Evolutionary conservation across 2,797 vertebrate genomes (phyloP).

Genomic region (Adrianichthys oophorus): DNA sequence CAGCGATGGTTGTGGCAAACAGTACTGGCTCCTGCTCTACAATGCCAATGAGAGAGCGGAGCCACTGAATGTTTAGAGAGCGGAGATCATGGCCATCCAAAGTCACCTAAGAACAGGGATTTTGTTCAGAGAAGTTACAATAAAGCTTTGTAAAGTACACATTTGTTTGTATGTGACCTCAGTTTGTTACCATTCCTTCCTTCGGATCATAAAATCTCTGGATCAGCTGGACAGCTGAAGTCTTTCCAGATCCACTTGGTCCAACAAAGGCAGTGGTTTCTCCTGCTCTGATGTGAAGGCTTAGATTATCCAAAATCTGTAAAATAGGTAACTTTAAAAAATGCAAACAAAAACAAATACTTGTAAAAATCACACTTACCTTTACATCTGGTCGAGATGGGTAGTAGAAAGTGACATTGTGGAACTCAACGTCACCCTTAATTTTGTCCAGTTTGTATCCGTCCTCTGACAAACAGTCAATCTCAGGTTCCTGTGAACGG

Average conservation of each 20-base stretch:
- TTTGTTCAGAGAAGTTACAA: background rate
- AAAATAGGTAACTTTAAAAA: background rate
- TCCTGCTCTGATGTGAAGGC: constrained; percentile 70
- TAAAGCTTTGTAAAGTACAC: background rate
- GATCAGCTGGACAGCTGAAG: constrained; percentile 78
- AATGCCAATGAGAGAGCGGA: constrained; percentile 79
- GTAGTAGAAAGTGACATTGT: constrained; percentile 89
- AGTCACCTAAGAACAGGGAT: constrained; percentile 65
- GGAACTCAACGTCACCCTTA: constrained; percentile 93
- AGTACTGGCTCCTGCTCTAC: constrained; percentile 83
- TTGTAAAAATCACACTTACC: constrained; percentile 65
- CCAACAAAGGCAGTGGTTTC: constrained; percentile 84
- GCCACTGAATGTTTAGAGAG: constrained; percentile 79
- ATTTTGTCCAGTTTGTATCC: constrained; percentile 90
- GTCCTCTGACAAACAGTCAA: constrained; percentile 93
- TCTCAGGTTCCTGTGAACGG: constrained; percentile 82
- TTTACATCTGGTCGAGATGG: constrained; percentile 91
- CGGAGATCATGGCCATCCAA: constrained; percentile 81
- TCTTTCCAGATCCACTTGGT: constrained; percentile 82
- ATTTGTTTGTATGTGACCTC: background rate
- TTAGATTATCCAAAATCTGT: constrained; percentile 79
- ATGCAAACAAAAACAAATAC: background rate
- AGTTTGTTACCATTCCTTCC: constrained; percentile 74
- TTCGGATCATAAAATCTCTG: constrained; percentile 83
- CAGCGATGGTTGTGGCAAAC: constrained; percentile 79